Percentiles rank a stretch among this genome's conserved stretches.
These are phyloP conservation scores for Caenorhabditis wallacei DNA, from an alignment of 2,888 invertebrate genomes.

Conservation along the genomic window DNA sequence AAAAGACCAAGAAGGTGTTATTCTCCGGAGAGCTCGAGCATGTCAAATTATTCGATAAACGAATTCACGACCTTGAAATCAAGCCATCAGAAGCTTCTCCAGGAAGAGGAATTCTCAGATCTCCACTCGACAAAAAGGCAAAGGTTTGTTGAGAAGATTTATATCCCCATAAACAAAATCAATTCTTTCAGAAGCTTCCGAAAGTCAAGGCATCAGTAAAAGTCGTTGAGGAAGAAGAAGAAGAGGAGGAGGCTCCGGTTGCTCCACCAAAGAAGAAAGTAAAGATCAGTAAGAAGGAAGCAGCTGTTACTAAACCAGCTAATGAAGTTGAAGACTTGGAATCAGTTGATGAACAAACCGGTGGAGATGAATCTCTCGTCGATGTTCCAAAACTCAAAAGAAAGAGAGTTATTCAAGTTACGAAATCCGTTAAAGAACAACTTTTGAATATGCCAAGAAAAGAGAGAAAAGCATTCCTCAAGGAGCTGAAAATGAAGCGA, in stretches of 20 bases:
- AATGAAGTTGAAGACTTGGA: slow-evolving; percentile 40
- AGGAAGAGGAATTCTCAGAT: slow-evolving; percentile 70
- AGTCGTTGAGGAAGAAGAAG: slow-evolving; percentile 25
- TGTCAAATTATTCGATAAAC: slow-evolving; percentile 70
- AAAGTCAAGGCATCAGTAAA: slow-evolving; percentile 12
- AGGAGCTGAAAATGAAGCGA: slow-evolving; percentile 74
- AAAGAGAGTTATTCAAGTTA: slow-evolving; percentile 55
- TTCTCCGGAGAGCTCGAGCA: slow-evolving; percentile 70
- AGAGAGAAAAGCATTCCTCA: slow-evolving; percentile 77
- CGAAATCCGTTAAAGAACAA: slow-evolving; percentile 80
- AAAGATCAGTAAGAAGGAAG: slow-evolving; percentile 20
- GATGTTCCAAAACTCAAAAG: slow-evolving; percentile 51
- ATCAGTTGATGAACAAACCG: slow-evolving; percentile 43
- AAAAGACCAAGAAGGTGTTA: slow-evolving; percentile 69
- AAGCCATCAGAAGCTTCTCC: slow-evolving; percentile 73
- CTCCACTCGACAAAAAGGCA: slow-evolving; percentile 54
- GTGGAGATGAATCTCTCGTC: slow-evolving; percentile 35
- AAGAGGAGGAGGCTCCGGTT: slow-evolving; percentile 3
- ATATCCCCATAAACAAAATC: background rate
- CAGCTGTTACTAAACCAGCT: slow-evolving; percentile 37
- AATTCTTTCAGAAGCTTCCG: slow-evolving; percentile 34
- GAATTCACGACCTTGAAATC: slow-evolving; percentile 66
- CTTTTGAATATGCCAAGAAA: slow-evolving; percentile 76
- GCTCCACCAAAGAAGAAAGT: slow-evolving; percentile 60
- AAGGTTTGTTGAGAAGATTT: slow-evolving; percentile 27